phyloP scores from a whole-genome alignment of 1,140 invertebrate genomes.

The Platyura marginata region DNA sequence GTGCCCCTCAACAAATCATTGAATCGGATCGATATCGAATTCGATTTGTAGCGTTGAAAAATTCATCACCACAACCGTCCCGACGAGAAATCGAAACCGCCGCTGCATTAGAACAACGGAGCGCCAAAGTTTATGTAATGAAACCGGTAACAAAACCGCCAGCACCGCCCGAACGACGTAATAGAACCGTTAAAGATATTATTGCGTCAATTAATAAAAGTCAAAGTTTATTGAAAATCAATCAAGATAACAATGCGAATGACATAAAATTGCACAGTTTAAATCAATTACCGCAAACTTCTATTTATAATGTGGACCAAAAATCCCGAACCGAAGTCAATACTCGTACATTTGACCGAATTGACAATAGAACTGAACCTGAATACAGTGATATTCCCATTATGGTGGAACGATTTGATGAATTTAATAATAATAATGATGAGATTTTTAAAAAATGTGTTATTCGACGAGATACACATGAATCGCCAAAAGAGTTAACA shows the following conservation, averaged over 20 bases:
- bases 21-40: neutral
- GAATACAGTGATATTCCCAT: neutral
- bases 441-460: slow-evolving; percentile 11
- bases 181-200: slow-evolving; percentile 20
- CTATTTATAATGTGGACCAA: neutral
- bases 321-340: slow-evolving; percentile 3
- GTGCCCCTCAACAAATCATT: neutral
- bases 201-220: slow-evolving; percentile 23
- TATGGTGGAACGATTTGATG: slow-evolving; percentile 1
- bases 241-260: slow-evolving; percentile 7
- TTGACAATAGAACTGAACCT: slow-evolving; percentile 1
- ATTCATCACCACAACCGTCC: neutral
- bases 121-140: neutral
- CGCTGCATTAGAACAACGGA: neutral
- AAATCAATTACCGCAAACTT: neutral
- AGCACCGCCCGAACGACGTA: slow-evolving; percentile 5
- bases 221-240: slow-evolving; percentile 18
- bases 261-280: neutral
- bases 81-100: neutral
- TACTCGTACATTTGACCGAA: slow-evolving; percentile 2
- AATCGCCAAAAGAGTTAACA: neutral
- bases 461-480: slow-evolving; percentile 5
- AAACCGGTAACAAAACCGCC: slow-evolving; percentile 3
- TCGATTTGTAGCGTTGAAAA: slow-evolving; percentile 1
- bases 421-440: slow-evolving; percentile 2